These are phyloP conservation scores for Anguilla japonica DNA, from an alignment of 2,113 vertebrate species.

Conservation along the genomic window DNA sequence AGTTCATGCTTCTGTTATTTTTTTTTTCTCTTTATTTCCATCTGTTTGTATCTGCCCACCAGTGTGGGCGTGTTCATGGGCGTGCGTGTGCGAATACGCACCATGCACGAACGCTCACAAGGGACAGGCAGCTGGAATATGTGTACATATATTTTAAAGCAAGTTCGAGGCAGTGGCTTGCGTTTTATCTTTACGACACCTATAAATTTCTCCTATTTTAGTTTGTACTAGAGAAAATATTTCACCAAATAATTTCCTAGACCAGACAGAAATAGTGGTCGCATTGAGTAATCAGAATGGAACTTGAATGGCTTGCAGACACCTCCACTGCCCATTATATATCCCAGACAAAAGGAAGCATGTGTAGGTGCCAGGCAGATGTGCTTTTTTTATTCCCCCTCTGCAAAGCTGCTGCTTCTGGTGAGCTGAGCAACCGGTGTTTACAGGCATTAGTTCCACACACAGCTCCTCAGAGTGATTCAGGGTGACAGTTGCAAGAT, in stretches of 20 bases:
- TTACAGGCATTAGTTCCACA: constrained; percentile 31
- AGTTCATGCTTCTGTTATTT: neutral
- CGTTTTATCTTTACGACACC: neutral
- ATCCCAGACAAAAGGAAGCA: neutral
- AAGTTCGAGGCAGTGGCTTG: neutral
- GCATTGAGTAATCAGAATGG: no score
- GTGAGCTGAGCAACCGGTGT: constrained; percentile 27
- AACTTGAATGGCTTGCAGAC: neutral
- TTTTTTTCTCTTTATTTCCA: neutral
- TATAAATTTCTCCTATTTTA: neutral
- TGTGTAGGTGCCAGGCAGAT: constrained; percentile 33
- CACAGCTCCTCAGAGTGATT: constrained; percentile 16
- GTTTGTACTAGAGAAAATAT: neutral
- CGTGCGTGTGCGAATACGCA: neutral
- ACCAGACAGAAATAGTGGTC: neutral
- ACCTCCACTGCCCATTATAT: neutral
- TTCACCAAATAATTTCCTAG: neutral
- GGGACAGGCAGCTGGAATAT: neutral
- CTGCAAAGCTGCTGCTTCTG: neutral
- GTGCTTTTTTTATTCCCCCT: constrained; percentile 24
- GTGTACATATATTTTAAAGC: neutral
- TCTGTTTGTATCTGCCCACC: neutral
- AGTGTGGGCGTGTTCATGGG: neutral
- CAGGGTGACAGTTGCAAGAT: constrained; percentile 26
- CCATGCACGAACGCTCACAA: neutral